Base-by-base conservation (phyloP, 2,888 invertebrate genomes). In the Spodoptera exigua region DNA sequence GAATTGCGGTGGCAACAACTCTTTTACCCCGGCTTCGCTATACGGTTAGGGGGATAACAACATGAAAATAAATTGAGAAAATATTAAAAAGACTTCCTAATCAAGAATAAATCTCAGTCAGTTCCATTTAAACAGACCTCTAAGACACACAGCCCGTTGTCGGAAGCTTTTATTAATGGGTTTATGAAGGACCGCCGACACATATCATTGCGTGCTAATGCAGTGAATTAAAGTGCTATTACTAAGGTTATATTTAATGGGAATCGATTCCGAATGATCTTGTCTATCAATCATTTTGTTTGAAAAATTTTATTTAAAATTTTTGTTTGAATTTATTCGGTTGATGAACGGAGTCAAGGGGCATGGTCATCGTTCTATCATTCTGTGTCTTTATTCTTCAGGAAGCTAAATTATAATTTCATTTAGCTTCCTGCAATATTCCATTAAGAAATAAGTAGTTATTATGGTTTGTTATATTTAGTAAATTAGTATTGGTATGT, bases 91-190 rank as follows among this genome's bases (percentile, higher is more conserved):
- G n/a, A n/a, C n/a, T n/a, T n/a, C n/a, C n/a, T n/a, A n/a, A n/a
- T n/a, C n/a, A n/a, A 27, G 27, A 27, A 27, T 27, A 7, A 7
- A 27, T n/a, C n/a, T n/a, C 27, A 27, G 27, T 27, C 27, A 27
- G 27, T 27, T 27, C 27, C 27, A 27, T 27, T 16, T 17, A 17
- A 16, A 32, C 47, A 49, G 64, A 49, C 34, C 18, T 70, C 14
- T n/a, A 16, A 2, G 40, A 44, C 40, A 56, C 55, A 40, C 41
- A 52, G 32, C 64, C 10, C 13, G 17, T 18, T 75, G 59, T 61
- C 65, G 73, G 76, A 72, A 75, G 58, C 41, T 41, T 43, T 17
- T 43, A 16, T 27, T 71, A 61, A 66, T 67, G 21, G 54, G 21
- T 12, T 13, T 1, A 7, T 49, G 69, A 71, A 67, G 68, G 61